Percentiles rank a stretch among this genome's conserved stretches.
Conservation (phyloP, 2,113 vertebrate species). For the Stegostoma tigrinum region DNA sequence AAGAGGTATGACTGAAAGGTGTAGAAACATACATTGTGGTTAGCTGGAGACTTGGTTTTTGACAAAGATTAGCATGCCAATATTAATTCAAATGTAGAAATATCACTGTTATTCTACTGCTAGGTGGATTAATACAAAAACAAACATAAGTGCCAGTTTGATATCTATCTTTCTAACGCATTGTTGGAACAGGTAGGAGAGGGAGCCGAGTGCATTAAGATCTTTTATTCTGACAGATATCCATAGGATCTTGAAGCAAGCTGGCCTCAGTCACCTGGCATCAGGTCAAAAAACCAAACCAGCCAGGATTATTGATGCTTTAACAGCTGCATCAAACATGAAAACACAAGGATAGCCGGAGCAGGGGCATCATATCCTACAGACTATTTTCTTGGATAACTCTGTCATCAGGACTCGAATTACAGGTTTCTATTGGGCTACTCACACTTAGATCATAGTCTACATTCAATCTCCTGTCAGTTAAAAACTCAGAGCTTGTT, state of each 20-base stretch:
- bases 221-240: background rate
- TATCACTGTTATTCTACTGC: background rate
- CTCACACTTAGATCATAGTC: background rate
- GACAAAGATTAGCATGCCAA: background rate
- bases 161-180: background rate
- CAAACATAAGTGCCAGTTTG: background rate
- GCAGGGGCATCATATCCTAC: background rate
- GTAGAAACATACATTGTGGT: background rate
- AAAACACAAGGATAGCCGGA: background rate
- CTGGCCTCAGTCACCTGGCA: background rate
- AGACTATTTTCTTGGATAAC: background rate
- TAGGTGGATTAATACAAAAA: background rate
- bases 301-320: background rate
- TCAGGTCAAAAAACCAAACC: background rate
- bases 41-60: background rate
- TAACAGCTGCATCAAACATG: background rate
- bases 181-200: background rate
- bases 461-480: background rate
- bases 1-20: background rate
- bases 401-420: background rate
- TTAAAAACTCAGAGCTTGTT: background rate
- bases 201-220: background rate
- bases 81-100: background rate
- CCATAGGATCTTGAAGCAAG: background rate
- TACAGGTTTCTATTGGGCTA: background rate